Conservation (phyloP, 2,888 invertebrate genomes). For the Pandemis corylana region DNA sequence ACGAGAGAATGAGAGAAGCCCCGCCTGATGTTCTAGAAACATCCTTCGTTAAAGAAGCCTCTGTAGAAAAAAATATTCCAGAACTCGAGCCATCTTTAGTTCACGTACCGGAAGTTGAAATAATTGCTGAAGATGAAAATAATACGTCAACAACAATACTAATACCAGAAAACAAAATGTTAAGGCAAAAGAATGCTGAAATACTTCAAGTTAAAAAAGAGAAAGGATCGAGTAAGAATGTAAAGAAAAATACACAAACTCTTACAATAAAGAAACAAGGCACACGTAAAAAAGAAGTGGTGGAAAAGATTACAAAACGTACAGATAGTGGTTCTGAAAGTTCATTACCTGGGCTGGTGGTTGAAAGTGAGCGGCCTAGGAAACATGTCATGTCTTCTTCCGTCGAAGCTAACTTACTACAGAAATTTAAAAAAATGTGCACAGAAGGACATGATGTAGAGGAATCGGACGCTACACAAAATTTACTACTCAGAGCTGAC, state of each 20-base stretch:
- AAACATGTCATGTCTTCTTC: constrained; percentile 56
- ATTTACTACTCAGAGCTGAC: constrained; percentile 60
- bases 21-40: constrained; percentile 57
- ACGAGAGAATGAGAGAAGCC: constrained; percentile 67
- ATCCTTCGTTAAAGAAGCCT: constrained; percentile 56
- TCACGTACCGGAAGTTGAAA: constrained; percentile 59
- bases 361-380: constrained; percentile 56
- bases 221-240: constrained; percentile 43
- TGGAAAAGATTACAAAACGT: not conserved
- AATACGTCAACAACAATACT: constrained; percentile 35
- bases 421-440: constrained; percentile 62
- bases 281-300: constrained; percentile 29
- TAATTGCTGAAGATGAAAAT: constrained; percentile 48
- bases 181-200: constrained; percentile 38
- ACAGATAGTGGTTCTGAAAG: constrained; percentile 61
- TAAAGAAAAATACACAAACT: constrained; percentile 41
- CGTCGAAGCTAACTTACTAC: constrained; percentile 54
- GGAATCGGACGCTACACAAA: constrained; percentile 62
- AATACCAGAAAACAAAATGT: constrained; percentile 37
- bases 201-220: constrained; percentile 46
- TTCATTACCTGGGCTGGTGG: constrained; percentile 68
- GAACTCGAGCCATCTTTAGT: constrained; percentile 52
- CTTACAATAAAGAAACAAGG: constrained; percentile 39
- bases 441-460: constrained; percentile 52
- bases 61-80: constrained; percentile 34